Percentiles rank a stretch among this genome's conserved stretches.
Conservation (phyloP, 2,797 vertebrate genomes). For the Mormyrops boulengeri region DNA sequence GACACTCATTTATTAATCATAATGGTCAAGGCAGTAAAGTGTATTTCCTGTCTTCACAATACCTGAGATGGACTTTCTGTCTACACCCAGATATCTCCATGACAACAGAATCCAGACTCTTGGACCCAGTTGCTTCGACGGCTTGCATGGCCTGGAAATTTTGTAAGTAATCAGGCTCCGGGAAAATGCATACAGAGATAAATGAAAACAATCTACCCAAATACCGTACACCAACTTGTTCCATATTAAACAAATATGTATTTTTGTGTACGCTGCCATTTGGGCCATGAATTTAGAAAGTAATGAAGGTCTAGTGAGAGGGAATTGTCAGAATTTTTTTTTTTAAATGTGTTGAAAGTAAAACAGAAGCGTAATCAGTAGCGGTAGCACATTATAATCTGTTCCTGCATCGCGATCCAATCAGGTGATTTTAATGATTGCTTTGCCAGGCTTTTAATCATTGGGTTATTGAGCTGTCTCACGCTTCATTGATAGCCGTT, state of each 20-base stretch:
- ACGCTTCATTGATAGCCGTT: not conserved
- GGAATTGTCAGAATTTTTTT: not conserved
- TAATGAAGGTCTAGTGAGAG: not conserved
- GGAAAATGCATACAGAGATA: not conserved
- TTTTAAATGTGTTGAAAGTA: not conserved
- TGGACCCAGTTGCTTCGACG: constrained; percentile 81
- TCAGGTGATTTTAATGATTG: not conserved
- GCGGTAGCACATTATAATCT: not conserved
- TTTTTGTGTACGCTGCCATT: not conserved
- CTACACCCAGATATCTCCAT: constrained; percentile 79
- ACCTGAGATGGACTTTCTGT: constrained; percentile 3
- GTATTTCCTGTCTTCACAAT: not conserved
- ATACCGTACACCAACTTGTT: not conserved
- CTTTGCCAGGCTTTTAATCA: not conserved
- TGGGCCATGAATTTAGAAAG: not conserved
- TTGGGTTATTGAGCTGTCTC: not conserved
- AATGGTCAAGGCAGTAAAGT: not conserved
- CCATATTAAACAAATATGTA: not conserved
- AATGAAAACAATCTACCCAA: not conserved
- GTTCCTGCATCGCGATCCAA: not conserved
- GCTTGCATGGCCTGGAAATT: constrained; percentile 87
- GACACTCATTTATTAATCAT: not conserved
- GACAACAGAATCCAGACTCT: constrained; percentile 88
- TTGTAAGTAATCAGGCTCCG: constrained; percentile 70
- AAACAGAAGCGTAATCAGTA: not conserved